These are phyloP conservation scores for Bubo scandiacus DNA, from an alignment of 2,113 vertebrate genomes.

Conservation along the genomic window DNA sequence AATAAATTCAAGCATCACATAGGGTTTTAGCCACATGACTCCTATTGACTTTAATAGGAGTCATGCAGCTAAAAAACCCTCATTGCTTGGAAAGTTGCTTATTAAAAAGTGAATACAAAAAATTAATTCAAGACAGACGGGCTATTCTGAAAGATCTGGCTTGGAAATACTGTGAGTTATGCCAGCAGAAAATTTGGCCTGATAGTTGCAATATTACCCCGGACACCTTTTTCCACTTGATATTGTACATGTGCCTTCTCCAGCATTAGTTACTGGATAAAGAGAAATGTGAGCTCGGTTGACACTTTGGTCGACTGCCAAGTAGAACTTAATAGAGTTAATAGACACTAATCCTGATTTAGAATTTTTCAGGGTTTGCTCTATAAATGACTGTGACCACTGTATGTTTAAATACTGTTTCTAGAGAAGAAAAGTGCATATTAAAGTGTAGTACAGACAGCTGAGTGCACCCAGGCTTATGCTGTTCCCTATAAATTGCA, in stretches of 20 bases:
- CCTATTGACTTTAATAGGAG: slow-evolving; percentile 62
- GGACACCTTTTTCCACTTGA: slow-evolving; percentile 21
- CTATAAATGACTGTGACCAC: neutral
- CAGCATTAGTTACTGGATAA: neutral
- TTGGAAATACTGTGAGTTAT: slow-evolving; percentile 1
- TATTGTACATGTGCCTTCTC: neutral
- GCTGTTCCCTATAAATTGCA: neutral
- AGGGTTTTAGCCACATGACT: slow-evolving; percentile 56
- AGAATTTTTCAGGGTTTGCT: slow-evolving; percentile 33
- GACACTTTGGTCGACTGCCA: slow-evolving; percentile 33
- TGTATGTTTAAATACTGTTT: neutral
- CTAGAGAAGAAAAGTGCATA: neutral
- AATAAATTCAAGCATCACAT: slow-evolving; percentile 50
- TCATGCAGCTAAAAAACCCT: slow-evolving; percentile 54
- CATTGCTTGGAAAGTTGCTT: slow-evolving; percentile 55
- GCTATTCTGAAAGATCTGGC: slow-evolving; percentile 14
- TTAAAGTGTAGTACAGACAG: neutral
- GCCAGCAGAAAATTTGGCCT: slow-evolving; percentile 42
- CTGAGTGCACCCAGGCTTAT: neutral
- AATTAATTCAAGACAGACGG: slow-evolving; percentile 23
- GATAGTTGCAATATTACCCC: neutral
- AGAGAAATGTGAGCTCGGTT: neutral
- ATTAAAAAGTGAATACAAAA: slow-evolving; percentile 49
- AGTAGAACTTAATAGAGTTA: slow-evolving; percentile 44
- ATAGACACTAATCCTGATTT: slow-evolving; percentile 46